Evolutionary conservation across 2,888 invertebrate genomes (phyloP), one percentile per base, ranked within the genome.

Genomic region (Eilema depressum): DNA sequence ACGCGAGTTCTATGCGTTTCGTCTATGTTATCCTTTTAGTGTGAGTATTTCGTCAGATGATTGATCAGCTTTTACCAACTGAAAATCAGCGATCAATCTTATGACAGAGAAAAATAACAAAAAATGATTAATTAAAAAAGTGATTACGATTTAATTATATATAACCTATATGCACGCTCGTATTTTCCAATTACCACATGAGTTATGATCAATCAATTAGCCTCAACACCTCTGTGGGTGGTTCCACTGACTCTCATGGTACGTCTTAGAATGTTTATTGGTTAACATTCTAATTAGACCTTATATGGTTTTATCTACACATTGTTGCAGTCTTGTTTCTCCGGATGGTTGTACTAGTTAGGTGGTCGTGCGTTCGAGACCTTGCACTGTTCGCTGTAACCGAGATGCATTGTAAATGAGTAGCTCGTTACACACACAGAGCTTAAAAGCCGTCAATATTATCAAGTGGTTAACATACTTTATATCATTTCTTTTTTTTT

Each of bases 351-450:
- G 82, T 84, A 77, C 82, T 76, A 84, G 80, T 75, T 86, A 83
- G 81, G 75, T 79, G 77, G 65, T 78, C 76, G 77, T 81, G 72
- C 75, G 80, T 74, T 82, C 75, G 77, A 85, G 86, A 75, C 89
- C 89, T 89, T 87, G 88, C 81, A 77, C 81, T 74, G 77, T 80
- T 78, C 80, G 76, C 69, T 81, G 79, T 83, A 87, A 75, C 86
- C 86, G 85, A 85, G 87, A 87, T 89, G 86, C 87, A 89, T 89
- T 81, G 74, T 71, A 85, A 88, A 90, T 89, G 82, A 86, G 83
- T 71, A 71, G 73, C 75, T 82, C 75, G 77, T 85, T 84, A 85
- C 78, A 73, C 63, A 65, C 68, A 64, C 65, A 67, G 56, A 75
- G 67, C 71, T 77, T 74, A 63, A 66, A 72, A 59, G 25, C 20